These are phyloP conservation scores for Cryptocheilus praepositus DNA, from an alignment of 2,888 invertebrate genomes.

Conservation along the genomic window DNA sequence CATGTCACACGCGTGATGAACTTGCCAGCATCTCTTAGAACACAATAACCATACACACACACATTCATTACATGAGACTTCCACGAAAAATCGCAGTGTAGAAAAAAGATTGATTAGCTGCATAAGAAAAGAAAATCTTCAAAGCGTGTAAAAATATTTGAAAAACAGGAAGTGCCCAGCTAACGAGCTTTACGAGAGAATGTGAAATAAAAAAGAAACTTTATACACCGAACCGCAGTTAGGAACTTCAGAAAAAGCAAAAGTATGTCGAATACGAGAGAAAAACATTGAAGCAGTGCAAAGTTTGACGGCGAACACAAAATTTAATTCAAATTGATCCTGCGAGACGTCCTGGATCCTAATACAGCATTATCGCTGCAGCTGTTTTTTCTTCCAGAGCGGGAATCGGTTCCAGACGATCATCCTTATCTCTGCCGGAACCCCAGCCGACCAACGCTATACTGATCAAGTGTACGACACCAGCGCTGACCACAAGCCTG, in stretches of 20 bases:
- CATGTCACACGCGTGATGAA: too few species aligned
- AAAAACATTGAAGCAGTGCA: not conserved
- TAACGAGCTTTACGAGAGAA: not conserved
- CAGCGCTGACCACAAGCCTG: conserved; percentile 85
- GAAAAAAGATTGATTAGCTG: too few species aligned
- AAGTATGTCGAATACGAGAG: too few species aligned
- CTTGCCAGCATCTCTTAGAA: too few species aligned
- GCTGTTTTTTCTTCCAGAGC: conserved; percentile 87
- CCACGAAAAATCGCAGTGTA: too few species aligned
- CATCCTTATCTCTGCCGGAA: conserved; percentile 81
- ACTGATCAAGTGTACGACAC: conserved; percentile 83
- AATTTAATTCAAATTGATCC: too few species aligned
- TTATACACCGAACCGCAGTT: conserved; percentile 20
- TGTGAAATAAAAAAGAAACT: not conserved
- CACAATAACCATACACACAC: too few species aligned
- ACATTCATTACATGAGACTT: too few species aligned
- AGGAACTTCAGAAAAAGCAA: conserved; percentile 36
- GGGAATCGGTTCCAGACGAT: conserved; percentile 79
- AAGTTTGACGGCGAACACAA: not conserved
- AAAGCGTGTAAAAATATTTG: too few species aligned
- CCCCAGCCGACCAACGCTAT: conserved; percentile 84
- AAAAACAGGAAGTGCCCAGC: too few species aligned
- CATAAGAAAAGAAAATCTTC: too few species aligned
- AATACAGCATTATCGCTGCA: conserved; percentile 91
- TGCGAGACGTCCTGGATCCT: not conserved